Base-by-base conservation (phyloP, 1,140 invertebrate species). In the Colletes gigas region DNA sequence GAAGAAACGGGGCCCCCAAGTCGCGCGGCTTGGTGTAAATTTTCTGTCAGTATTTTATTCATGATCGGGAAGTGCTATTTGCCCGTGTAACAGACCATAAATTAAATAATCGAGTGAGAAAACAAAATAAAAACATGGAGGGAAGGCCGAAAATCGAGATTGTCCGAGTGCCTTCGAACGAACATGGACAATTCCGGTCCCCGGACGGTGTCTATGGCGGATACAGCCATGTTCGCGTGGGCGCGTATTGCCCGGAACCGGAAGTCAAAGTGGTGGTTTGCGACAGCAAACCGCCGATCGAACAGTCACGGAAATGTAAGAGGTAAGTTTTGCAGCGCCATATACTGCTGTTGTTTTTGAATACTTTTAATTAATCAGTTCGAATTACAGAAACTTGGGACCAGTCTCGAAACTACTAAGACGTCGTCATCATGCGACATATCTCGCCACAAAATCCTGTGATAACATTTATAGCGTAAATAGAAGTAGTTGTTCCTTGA, bases 391-490 rank as follows among this genome's bases (percentile, higher is more conserved):
- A 87, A 92, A 92, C 81, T 87, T 93, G 90, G 92, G 92, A 90
- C 92, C 92, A 92, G 92, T 93, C 78, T 93, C 92, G 89, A 93
- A 91, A 90, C 88, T 93, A 86, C 84, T 93, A 67, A 93, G 88
- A 89, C 92, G 92, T 88, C 92, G 92, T 62, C 91, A 93, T 78
- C 89, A 91, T 52, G 82, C 89, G 83, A 90, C 91, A 52, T 91
- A 88, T 89, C 91, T 93, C 85, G 88, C 92, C 62, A 93, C 92
- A 8, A 93, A 93, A 92, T 93, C 92, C 89, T 93, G 92, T 92
- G 92, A 93, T 93, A 93, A 93, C 86, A 93, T 93, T 91, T 93
- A 93, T 92, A 93, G 83, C 81, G 90, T 93, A 78, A 90, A 93
- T 91, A 93, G 88, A 91, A 92, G 85, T 89, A 91, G 88, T 71